Evolutionary conservation across 2,113 vertebrate genomes (phyloP), one percentile per base, ranked within the genome.

Genomic region (Meles meles): DNA sequence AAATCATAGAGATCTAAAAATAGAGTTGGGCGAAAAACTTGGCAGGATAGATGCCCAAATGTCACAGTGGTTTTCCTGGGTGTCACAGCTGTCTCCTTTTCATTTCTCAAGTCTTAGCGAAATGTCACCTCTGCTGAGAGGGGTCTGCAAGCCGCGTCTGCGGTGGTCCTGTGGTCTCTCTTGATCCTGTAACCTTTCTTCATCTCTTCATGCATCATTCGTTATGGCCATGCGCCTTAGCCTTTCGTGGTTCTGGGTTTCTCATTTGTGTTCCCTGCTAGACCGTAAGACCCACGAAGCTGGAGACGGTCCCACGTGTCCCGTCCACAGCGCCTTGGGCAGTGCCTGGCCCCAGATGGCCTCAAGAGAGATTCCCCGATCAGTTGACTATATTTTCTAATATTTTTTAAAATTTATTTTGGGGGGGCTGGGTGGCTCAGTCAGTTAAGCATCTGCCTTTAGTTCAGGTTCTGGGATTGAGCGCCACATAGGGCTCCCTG

Each of bases 291-390:
- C 11, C 11, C 17, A 0, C 0, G 0, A 15, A 10, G 25, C 72
- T 17, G 52, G 37, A 52, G 2, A n/a, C 2, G 0, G 1, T 4
- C 37, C 39, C 31, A 7, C 2, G 5, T 0, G 29, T 13, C 7
- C 2, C 0, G 6, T 2, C 47, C 37, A 1, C 1, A 0, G 72
- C 57, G 10, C 25, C 88, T 18, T 7, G 34, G 7, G 31, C 20
- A 11, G 31, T 0, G 2, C 44, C 80, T 37, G 23, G 42, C 69
- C 2, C 47, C 8, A 17, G 6, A 0, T 6, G 63, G 37, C 52
- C 69, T 81, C 65, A 0, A 4, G 6, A 31, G 76, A n/a, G 4
- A 10, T 0, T 39, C 57, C 47, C 13, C 2, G 14, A 21, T 44
- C n/a, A 11, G 37, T 6, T 29, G n/a, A 15, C 3, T 65, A 29